phyloP scores from a whole-genome alignment of 1,140 invertebrate genomes.

The Hyphantria cunea region DNA sequence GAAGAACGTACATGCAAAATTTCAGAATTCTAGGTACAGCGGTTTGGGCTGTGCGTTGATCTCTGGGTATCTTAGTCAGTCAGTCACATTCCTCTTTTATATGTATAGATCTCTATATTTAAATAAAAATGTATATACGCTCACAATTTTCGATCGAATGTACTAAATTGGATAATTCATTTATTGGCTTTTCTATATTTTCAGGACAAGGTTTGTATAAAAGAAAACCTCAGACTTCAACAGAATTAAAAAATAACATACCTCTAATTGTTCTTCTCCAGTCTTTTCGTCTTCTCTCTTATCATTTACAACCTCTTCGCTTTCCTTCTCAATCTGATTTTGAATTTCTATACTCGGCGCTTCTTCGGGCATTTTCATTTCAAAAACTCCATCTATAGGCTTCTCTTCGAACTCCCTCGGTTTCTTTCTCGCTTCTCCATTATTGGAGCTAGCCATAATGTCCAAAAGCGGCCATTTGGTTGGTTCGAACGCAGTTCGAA shows the following conservation, averaged over 20 bases:
- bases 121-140: no score
- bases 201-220: no score
- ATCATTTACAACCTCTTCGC: not conserved
- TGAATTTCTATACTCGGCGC: slow-evolving; percentile 59
- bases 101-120: no score
- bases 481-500: slow-evolving; percentile 91
- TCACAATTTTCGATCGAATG: no score
- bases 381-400: slow-evolving; percentile 3
- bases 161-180: no score
- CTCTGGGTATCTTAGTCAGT: no score
- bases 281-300: slow-evolving; percentile 20
- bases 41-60: no score
- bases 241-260: slow-evolving; percentile 5
- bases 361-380: slow-evolving; percentile 7
- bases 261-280: slow-evolving; percentile 8
- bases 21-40: no score
- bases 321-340: not conserved
- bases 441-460: slow-evolving; percentile 79
- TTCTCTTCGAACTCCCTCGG: slow-evolving; percentile 22
- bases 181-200: no score
- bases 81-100: no score
- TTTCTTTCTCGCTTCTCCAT: slow-evolving; percentile 32
- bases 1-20: no score
- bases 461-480: slow-evolving; percentile 93
- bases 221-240: no score